Conservation (phyloP, 2,888 invertebrate genomes). For the Chesias legatella region DNA sequence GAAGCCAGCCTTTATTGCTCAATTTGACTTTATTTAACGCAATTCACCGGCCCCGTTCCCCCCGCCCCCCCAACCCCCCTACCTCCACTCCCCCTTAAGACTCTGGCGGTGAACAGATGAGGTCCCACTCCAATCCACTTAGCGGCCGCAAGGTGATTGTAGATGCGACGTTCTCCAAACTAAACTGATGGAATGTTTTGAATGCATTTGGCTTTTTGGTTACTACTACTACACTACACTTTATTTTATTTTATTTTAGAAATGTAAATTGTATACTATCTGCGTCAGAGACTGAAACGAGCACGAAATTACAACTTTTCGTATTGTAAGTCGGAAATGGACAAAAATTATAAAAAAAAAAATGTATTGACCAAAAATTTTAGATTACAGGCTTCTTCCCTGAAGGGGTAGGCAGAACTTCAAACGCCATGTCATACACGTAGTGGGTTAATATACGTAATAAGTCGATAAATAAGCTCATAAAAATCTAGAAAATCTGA, state of each 20-base stretch:
- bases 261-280: neutral
- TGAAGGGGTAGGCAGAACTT: too few relatives aligned
- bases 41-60: constrained; percentile 47
- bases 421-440: too few relatives aligned
- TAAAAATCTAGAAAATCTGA: too few relatives aligned
- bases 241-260: neutral
- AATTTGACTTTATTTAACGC: constrained; percentile 80
- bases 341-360: too few relatives aligned
- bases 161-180: constrained; percentile 47
- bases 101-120: constrained; percentile 75
- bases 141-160: constrained; percentile 68
- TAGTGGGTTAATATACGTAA: too few relatives aligned
- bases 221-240: neutral
- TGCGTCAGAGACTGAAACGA: too few relatives aligned
- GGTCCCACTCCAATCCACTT: constrained; percentile 78
- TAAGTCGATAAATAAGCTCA: too few relatives aligned
- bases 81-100: constrained; percentile 37
- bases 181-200: constrained; percentile 34
- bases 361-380: too few relatives aligned
- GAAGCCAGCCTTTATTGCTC: constrained; percentile 77
- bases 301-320: too few relatives aligned
- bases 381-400: too few relatives aligned
- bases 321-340: too few relatives aligned
- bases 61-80: constrained; percentile 31
- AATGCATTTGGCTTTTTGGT: constrained; percentile 11